Base-by-base conservation (phyloP, 2,113 vertebrate genomes). In the Arizona elegans region DNA sequence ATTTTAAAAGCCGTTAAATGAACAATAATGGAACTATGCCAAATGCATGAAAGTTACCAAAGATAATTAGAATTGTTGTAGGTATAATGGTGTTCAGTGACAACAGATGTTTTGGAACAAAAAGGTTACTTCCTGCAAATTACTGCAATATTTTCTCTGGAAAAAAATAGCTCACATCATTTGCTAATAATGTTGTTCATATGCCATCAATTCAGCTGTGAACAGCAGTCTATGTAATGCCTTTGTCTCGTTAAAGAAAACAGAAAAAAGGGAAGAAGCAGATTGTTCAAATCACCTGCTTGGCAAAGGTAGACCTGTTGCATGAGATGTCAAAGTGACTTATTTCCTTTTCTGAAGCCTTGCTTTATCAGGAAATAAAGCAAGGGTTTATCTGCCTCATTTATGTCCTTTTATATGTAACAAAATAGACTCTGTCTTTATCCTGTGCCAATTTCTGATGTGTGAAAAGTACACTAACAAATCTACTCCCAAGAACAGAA, bases 21-120 rank as follows among this genome's bases (percentile, higher is more conserved):
- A 98, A 98, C 98, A 98, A 98, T 98, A 96, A 98, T 98, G 98
- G 98, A 98, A 92, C 93, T 1, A 75, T 96, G 98, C 98, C 98
- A 98, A 95, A 97, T 92, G 95, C 97, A 50, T 98, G 97, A 97
- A 97, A 98, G 97, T 97, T 98, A 98, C 97, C 97, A 97, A 97
- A 98, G 98, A 98, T 98, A 96, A 98, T 98, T 97, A 97, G 98
- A 98, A 98, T 98, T 98, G 98, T 98, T 98, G 96, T 97, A 97
- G 97, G 96, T 98, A 98, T 96, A 98, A 98, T 98, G 91, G 97
- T 97, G 97, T 95, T 98, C 97, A 97, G 96, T 98, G 98, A 98
- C 97, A 98, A 97, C 98, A 98, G 97, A 97, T 98, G 98, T 97
- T 98, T 97, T 96, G 97, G 97, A 98, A 98, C 98, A 98, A 97